These are phyloP conservation scores for Chionomys nivalis DNA, from an alignment of 2,113 vertebrate species.

Conservation along the genomic window DNA sequence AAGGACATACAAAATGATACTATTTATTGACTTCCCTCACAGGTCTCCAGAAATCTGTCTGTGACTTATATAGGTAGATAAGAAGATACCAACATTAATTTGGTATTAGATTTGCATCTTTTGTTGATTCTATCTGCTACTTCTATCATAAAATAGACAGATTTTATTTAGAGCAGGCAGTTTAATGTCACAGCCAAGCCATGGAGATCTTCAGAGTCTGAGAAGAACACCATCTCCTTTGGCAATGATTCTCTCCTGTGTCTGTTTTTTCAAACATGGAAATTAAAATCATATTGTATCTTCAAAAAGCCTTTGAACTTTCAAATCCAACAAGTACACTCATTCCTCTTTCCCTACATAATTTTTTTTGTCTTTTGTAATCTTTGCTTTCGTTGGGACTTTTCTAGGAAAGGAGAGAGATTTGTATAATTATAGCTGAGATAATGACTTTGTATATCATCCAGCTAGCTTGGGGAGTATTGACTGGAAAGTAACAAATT, in stretches of 20 bases:
- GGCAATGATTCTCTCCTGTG: neutral
- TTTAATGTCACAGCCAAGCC: neutral
- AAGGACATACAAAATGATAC: neutral
- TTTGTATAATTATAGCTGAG: neutral
- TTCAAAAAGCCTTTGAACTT: neutral
- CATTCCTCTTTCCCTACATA: neutral
- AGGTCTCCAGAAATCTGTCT: neutral
- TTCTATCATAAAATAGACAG: neutral
- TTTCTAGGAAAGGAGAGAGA: neutral
- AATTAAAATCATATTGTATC: neutral
- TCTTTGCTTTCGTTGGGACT: neutral
- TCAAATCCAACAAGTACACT: neutral
- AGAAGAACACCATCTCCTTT: neutral
- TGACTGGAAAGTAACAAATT: neutral
- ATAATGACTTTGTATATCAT: neutral
- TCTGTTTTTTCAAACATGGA: neutral
- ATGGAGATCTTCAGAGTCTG: neutral
- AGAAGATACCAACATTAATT: neutral
- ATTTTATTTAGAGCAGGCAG: neutral
- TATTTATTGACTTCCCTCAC: neutral
- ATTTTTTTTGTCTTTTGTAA: neutral
- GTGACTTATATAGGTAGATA: neutral
- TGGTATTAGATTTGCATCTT: neutral
- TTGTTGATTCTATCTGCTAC: neutral
- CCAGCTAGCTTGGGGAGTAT: neutral